phyloP scores from a whole-genome alignment of 2,113 vertebrate genomes.

The Ciconia maguari region DNA sequence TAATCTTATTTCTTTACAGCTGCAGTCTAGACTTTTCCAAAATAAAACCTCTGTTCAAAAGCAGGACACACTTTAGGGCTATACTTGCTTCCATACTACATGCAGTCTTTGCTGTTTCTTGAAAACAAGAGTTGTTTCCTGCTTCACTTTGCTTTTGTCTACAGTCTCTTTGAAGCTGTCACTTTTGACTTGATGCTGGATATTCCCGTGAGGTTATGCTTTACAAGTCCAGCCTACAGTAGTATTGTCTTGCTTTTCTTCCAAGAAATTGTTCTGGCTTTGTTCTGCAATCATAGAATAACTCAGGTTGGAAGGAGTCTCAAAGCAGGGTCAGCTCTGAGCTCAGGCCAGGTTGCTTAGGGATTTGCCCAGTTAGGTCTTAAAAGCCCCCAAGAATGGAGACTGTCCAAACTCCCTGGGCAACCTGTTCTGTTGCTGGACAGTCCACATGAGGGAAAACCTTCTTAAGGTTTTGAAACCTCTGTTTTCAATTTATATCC shows the following conservation, averaged over 20 bases:
- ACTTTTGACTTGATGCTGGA: neutral
- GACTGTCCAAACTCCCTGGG: neutral
- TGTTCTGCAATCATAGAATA: neutral
- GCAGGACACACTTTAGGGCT: neutral
- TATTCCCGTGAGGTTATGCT: neutral
- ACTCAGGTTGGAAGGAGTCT: neutral
- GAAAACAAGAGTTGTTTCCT: neutral
- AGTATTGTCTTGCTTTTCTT: neutral
- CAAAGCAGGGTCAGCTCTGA: neutral
- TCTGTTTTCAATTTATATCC: neutral
- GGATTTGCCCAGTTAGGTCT: neutral
- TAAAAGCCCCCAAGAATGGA: neutral
- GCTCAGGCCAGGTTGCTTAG: neutral
- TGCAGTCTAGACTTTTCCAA: neutral
- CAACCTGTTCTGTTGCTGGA: neutral
- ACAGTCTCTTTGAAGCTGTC: neutral
- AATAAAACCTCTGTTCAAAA: neutral
- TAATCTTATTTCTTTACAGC: neutral
- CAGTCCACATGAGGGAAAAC: neutral
- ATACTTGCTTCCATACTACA: neutral
- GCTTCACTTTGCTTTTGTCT: neutral
- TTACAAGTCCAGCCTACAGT: neutral
- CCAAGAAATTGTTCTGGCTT: neutral
- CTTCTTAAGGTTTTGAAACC: neutral
- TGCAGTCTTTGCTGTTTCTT: too few relatives aligned